A percentile compares a stretch with the other conserved stretches of the same genome.
phyloP scores from a whole-genome alignment of 2,113 vertebrate species.

The Rhabdomys dilectus region DNA sequence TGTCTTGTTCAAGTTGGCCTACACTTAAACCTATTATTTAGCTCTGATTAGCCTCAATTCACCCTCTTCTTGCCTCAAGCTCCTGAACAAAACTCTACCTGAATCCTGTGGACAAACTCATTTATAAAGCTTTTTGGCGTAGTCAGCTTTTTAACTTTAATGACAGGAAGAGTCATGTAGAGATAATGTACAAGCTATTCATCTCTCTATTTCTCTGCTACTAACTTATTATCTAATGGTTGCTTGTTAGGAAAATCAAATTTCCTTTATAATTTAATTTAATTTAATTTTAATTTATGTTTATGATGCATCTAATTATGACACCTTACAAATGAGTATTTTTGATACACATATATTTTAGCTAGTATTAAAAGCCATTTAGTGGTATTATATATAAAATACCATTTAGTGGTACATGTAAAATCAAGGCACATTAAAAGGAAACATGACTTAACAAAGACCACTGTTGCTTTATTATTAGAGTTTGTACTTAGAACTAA shows the following conservation, averaged over 20 bases:
- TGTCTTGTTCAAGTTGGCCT: neutral
- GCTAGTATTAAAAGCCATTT: neutral
- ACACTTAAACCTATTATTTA: neutral
- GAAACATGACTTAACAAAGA: neutral
- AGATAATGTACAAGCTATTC: neutral
- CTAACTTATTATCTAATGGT: neutral
- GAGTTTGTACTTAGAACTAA: neutral
- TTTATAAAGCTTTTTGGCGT: neutral
- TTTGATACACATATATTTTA: neutral
- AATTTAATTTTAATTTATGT: neutral
- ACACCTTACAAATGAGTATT: neutral
- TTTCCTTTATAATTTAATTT: neutral
- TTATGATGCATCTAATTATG: neutral
- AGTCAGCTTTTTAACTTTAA: neutral
- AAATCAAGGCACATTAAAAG: constrained; percentile 6
- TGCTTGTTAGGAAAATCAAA: neutral
- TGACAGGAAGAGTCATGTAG: neutral
- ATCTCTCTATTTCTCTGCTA: neutral
- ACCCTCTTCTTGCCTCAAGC: no score
- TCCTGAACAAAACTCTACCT: neutral
- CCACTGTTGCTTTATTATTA: neutral
- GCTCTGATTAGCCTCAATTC: no score
- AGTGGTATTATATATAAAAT: neutral
- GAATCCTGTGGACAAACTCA: neutral
- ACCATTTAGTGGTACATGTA: neutral